Conservation (phyloP, 2,888 invertebrate genomes). For the Gisinianus flammeolus region DNA sequence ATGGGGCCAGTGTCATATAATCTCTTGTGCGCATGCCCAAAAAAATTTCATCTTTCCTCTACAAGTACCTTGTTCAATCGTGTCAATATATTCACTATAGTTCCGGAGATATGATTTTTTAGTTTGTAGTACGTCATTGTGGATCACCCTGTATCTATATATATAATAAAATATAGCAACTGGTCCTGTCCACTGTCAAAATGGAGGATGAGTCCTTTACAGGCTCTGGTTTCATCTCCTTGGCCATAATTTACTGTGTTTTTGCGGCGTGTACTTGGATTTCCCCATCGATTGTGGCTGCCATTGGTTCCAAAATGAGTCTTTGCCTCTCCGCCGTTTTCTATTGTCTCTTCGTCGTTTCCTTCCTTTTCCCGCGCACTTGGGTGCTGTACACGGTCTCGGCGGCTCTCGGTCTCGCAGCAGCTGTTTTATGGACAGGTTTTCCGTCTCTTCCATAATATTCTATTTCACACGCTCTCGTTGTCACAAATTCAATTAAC, state of each 20-base stretch:
- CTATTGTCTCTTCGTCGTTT: slow-evolving; percentile 84
- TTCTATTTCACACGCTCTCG: no score
- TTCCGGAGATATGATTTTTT: no score
- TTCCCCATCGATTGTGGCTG: slow-evolving; percentile 86
- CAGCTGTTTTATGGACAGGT: slow-evolving; percentile 95
- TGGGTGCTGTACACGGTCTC: slow-evolving; percentile 86
- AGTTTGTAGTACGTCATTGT: no score
- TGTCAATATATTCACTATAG: no score
- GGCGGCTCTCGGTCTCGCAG: slow-evolving; percentile 84
- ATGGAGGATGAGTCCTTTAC: slow-evolving; percentile 66
- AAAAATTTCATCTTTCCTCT: no score
- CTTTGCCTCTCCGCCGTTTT: slow-evolving; percentile 81
- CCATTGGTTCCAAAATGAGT: slow-evolving; percentile 78
- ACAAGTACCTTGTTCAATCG: no score
- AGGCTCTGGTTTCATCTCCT: slow-evolving; percentile 82
- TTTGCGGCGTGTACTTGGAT: slow-evolving; percentile 93
- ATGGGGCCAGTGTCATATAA: no score
- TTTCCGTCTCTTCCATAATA: no score
- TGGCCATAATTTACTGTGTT: slow-evolving; percentile 90
- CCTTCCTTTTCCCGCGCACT: slow-evolving; percentile 83
- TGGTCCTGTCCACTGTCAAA: slow-evolving; percentile 7
- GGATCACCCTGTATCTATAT: no score
- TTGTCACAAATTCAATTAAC: no score
- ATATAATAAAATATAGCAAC: no score
- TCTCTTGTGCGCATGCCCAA: no score